Evolutionary conservation across 2,888 invertebrate species (phyloP).

Genomic region (Dastarcus helophoroides): DNA sequence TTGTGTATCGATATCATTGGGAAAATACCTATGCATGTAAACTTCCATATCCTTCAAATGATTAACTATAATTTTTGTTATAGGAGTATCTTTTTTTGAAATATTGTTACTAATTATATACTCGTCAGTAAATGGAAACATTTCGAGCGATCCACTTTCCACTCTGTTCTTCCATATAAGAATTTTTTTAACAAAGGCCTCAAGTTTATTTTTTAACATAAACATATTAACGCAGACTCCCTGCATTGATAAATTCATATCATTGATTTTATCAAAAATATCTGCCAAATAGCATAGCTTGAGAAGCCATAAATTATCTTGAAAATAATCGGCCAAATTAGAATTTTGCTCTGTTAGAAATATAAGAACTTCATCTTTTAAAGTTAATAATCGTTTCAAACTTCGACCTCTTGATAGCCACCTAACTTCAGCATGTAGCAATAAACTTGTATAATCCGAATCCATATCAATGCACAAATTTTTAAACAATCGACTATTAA

Average conservation of each 20-base stretch:
- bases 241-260: conserved; percentile 6
- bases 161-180: no score
- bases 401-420: conserved; percentile 18
- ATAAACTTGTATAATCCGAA: conserved; percentile 16
- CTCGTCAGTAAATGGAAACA: no score
- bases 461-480: conserved; percentile 16
- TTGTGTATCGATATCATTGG: no score
- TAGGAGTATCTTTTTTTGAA: no score
- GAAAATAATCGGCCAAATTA: conserved; percentile 3
- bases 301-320: conserved; percentile 6
- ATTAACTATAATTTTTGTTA: no score
- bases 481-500: conserved; percentile 17
- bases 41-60: no score
- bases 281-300: conserved; percentile 9
- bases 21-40: no score
- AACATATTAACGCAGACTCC: conserved; percentile 3
- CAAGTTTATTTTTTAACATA: conserved; percentile 3
- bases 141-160: no score
- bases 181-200: conserved; percentile 4
- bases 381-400: conserved; percentile 15
- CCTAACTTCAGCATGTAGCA: conserved; percentile 18
- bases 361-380: conserved; percentile 16
- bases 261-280: conserved; percentile 7
- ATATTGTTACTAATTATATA: no score
- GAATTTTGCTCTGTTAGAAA: conserved; percentile 14